Evolutionary conservation across 1,140 invertebrate genomes (phyloP).

Genomic region (Micrasema minimum): DNA sequence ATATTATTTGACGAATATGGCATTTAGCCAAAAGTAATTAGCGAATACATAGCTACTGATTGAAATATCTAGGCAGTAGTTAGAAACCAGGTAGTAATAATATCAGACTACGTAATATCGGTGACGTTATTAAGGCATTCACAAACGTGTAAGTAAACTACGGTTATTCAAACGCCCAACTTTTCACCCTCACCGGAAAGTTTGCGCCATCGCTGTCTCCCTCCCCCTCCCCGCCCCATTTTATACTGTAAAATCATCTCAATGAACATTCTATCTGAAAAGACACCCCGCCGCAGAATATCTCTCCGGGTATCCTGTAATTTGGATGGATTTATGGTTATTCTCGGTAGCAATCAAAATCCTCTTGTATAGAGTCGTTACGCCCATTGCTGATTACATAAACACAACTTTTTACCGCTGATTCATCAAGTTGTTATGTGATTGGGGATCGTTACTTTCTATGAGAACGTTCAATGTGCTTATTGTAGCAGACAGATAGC

Average conservation of each 20-base stretch:
- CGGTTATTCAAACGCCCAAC: constrained; percentile 1
- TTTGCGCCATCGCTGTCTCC: background rate
- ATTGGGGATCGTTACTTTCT: constrained; percentile 26
- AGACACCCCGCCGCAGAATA: constrained; percentile 16
- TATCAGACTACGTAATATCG: background rate
- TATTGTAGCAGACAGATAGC: too few relatives aligned
- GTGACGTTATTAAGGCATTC: constrained; percentile 3
- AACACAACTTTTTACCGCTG: constrained; percentile 45
- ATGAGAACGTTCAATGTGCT: constrained; percentile 1
- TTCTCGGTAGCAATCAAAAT: constrained; percentile 43
- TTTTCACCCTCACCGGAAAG: constrained; percentile 1
- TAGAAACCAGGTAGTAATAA: too few relatives aligned
- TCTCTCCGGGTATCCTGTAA: constrained; percentile 44
- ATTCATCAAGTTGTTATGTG: constrained; percentile 34
- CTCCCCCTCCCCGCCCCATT: background rate
- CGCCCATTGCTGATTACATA: constrained; percentile 45
- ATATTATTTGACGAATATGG: too few relatives aligned
- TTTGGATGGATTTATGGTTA: constrained; percentile 51
- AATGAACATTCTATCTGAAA: background rate
- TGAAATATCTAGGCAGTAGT: too few relatives aligned
- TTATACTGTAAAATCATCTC: constrained; percentile 2
- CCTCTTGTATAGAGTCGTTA: constrained; percentile 41
- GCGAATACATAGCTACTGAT: too few relatives aligned
- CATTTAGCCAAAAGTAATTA: too few relatives aligned
- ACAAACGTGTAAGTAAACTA: constrained; percentile 7